A percentile compares a stretch with the other conserved stretches of the same genome.
These are phyloP conservation scores for Calonectris borealis DNA, from an alignment of 2,113 vertebrate genomes.

Conservation along the genomic window DNA sequence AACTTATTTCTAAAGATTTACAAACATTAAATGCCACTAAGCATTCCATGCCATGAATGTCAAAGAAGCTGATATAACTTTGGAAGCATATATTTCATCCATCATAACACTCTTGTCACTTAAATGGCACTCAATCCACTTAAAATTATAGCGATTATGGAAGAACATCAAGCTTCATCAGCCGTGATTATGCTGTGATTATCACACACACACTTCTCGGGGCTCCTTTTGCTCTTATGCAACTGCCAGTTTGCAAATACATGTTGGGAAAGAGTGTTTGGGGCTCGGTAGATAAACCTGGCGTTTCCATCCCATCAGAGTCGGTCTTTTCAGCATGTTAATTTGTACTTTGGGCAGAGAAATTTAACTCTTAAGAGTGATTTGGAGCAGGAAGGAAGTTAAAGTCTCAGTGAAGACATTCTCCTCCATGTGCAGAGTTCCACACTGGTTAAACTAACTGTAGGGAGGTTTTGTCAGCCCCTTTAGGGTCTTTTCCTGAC, in stretches of 20 bases:
- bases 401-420: neutral
- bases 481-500: neutral
- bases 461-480: neutral
- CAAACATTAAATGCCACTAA: slow-evolving; percentile 63
- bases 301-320: neutral
- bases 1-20: slow-evolving; percentile 65
- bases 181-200: slow-evolving; percentile 47
- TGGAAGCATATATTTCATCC: slow-evolving; percentile 57
- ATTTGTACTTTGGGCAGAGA: neutral
- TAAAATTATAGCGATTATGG: slow-evolving; percentile 67
- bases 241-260: slow-evolving; percentile 14
- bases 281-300: neutral
- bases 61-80: slow-evolving; percentile 56
- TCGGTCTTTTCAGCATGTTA: neutral
- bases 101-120: slow-evolving; percentile 59
- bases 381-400: neutral
- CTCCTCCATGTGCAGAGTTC: neutral
- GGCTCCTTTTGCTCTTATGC: neutral
- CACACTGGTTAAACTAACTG: neutral
- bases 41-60: slow-evolving; percentile 49
- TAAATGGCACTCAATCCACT: slow-evolving; percentile 63
- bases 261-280: neutral
- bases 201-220: neutral
- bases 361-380: slow-evolving; percentile 3
- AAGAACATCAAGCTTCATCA: slow-evolving; percentile 64